A percentile compares a stretch with the other conserved stretches of the same genome.
Conservation (phyloP, 2,797 vertebrate genomes). For the Clangula hyemalis region DNA sequence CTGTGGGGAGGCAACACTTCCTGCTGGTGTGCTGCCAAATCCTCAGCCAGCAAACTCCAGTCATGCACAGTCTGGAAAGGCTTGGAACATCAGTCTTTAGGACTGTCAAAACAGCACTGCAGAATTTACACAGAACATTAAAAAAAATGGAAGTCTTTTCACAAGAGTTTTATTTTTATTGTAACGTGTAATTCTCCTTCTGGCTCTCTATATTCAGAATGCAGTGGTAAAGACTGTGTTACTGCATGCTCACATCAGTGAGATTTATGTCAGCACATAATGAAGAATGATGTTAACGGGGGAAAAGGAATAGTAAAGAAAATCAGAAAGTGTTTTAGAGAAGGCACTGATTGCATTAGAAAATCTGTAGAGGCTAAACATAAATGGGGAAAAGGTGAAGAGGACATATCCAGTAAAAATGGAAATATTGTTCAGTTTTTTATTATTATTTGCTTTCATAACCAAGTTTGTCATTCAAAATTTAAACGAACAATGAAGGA, state of each 20-base stretch:
- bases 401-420: conserved; percentile 38
- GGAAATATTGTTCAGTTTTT: conserved; percentile 22
- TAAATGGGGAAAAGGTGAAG: conserved; percentile 38
- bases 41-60: background rate
- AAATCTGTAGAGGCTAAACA: conserved; percentile 22
- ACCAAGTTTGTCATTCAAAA: conserved; percentile 1
- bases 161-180: conserved; percentile 53
- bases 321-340: conserved; percentile 16
- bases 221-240: conserved; percentile 7
- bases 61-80: background rate
- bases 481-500: conserved; percentile 24
- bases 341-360: background rate
- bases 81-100: background rate
- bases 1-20: background rate
- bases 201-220: conserved; percentile 7
- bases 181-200: conserved; percentile 34
- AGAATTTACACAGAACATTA: conserved; percentile 12
- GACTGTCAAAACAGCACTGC: conserved; percentile 1
- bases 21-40: background rate
- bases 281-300: conserved; percentile 22
- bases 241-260: conserved; percentile 5
- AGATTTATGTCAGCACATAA: conserved; percentile 28
- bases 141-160: background rate
- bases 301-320: conserved; percentile 20
- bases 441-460: conserved; percentile 41